A percentile compares a stretch with the other conserved stretches of the same genome.
These are phyloP conservation scores for Augiades crinisus DNA, from an alignment of 2,888 invertebrate genomes.

Conservation along the genomic window DNA sequence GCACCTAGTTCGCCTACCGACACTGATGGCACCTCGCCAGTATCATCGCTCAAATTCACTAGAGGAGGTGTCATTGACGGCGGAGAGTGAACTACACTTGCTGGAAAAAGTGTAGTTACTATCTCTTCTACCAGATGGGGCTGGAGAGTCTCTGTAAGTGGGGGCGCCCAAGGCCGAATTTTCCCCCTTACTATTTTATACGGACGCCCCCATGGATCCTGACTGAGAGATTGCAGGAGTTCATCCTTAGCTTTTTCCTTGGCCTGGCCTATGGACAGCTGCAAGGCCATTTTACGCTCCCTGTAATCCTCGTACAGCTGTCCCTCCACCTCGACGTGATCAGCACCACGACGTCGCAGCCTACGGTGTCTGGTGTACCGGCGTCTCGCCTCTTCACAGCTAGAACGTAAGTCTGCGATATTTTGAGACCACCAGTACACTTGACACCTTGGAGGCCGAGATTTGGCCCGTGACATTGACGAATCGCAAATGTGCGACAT, in stretches of 20 bases:
- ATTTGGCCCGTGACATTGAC: not conserved
- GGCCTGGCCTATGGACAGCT: too few species aligned
- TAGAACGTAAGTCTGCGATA: not conserved
- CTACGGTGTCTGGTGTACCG: not conserved
- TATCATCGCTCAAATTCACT: too few species aligned
- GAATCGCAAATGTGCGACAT: conserved; percentile 1
- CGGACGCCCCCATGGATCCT: too few species aligned
- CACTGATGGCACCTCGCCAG: too few species aligned
- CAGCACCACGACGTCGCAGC: not conserved
- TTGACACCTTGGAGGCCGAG: not conserved
- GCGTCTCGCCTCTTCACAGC: not conserved
- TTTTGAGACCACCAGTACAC: conserved; percentile 4
- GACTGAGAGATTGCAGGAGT: conserved; percentile 11
- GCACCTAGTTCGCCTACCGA: conserved; percentile 8
- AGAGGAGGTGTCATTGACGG: not conserved
- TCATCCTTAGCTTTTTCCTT: not conserved
- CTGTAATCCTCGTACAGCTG: too few species aligned
- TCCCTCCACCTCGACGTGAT: not conserved
- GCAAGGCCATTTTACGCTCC: not conserved
- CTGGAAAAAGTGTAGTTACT: not conserved
- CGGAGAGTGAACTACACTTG: not conserved
- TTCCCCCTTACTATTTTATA: too few species aligned
- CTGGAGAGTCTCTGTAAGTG: too few species aligned
- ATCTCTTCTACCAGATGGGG: conserved; percentile 1
- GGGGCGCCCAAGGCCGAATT: conserved; percentile 9